Evolutionary conservation across 2,797 vertebrate species (phyloP), one percentile per base, ranked within the genome.

Genomic region (Diceros bicornis): DNA sequence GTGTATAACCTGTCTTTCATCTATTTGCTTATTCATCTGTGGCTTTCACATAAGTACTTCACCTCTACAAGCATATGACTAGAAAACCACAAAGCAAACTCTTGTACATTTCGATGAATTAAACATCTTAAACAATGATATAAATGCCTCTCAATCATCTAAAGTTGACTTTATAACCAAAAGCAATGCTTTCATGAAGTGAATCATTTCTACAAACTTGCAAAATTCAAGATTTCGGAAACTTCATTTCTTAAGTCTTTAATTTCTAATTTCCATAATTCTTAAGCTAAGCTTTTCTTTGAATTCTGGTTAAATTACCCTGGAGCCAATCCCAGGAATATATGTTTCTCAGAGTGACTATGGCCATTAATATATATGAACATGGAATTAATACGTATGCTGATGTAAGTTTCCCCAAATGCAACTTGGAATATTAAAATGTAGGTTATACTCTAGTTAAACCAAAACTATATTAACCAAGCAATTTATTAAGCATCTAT

Each of bases 1-100:
- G 17, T 87, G 68, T 83, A 44, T 85, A 95, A 47, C 16, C 90
- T 78, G 59, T 88, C 50, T 96, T 89, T 96, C 61, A 77, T 69
- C 95, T 95, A 81, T 89, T 95, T 98, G 89, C 79, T 83, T 96
- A 87, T 94, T 94, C 34, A 83, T 89, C 79, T 92, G 79, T 93
- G 89, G 94, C 59, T 97, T 96, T 96, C 66, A 91, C 62, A 55
- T 71, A 88, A 88, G 61, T 64, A 85, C 29, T 85, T 97, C 91
- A 90, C 84, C 87, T 93, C 86, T 75, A 52, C 20, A 94, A 83
- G 92, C 90, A 88, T 79, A 32, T 97, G 92, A 93, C 93, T 64
- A 90, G 71, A 92, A 95, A 97, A 75, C 84, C 68, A 27, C 94
- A 94, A 94, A 94, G 83, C 83, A 84, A 97, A 95, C 55, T 90